Conservation (phyloP, 2,113 vertebrate genomes). For the Oreochromis tanganicae region DNA sequence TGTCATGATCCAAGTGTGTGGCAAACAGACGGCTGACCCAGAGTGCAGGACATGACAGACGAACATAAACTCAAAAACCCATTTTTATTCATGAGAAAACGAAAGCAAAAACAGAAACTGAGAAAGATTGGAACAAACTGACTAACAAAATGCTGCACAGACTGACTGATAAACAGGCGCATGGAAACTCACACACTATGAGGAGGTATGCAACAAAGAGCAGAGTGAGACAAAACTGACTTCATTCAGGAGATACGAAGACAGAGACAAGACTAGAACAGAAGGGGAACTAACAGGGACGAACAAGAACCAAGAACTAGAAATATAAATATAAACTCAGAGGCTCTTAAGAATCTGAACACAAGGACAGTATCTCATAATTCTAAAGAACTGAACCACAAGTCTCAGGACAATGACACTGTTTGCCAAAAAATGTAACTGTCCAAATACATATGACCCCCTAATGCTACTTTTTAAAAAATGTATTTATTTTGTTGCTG, state of each 20-base stretch:
- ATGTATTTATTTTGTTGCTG: fast-evolving
- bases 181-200: neutral
- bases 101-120: neutral
- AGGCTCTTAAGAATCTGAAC: neutral
- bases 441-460: neutral
- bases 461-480: neutral
- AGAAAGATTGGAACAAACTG: neutral
- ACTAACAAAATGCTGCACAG: neutral
- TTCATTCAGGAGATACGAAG: neutral
- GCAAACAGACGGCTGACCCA: neutral
- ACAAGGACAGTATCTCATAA: neutral
- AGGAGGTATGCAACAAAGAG: neutral
- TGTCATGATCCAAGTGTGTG: no score
- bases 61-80: no score
- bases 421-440: neutral
- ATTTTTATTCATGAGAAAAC: no score
- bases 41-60: no score
- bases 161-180: neutral
- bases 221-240: neutral
- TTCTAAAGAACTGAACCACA: neutral
- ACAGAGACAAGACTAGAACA: neutral
- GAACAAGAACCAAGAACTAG: neutral
- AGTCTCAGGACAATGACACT: neutral
- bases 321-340: neutral
- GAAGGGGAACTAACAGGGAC: neutral